Evolutionary conservation across 1,140 invertebrate species (phyloP).

Genomic region (Heterodera schachtii): DNA sequence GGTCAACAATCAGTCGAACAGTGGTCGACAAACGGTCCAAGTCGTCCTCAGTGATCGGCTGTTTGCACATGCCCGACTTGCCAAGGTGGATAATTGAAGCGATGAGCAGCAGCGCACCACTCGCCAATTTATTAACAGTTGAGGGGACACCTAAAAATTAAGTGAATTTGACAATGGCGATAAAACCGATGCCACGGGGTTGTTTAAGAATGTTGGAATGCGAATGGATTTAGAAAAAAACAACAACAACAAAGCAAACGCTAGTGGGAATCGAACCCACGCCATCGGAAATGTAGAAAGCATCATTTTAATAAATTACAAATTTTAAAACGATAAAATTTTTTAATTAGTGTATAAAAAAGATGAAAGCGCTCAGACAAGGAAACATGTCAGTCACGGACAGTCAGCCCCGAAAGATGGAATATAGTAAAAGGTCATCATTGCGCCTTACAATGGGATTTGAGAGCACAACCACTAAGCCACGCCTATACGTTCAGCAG

Average conservation of each 20-base stretch:
- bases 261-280: too few relatives aligned
- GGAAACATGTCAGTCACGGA: not conserved
- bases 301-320: conserved; percentile 13
- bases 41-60: conserved; percentile 89
- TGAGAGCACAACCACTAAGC: not conserved
- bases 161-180: not conserved
- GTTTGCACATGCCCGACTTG: conserved; percentile 72
- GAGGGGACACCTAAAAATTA: conserved; percentile 34
- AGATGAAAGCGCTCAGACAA: not conserved
- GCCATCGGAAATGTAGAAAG: not conserved
- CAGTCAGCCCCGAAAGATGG: not conserved
- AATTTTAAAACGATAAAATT: conserved; percentile 46
- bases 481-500: not conserved
- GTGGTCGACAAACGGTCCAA: conserved; percentile 71
- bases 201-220: too few relatives aligned
- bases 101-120: conserved; percentile 85
- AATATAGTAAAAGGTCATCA: not conserved
- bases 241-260: too few relatives aligned
- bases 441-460: not conserved
- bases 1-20: conserved; percentile 74
- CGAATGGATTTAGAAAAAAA: too few relatives aligned
- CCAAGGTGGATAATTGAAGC: conserved; percentile 83
- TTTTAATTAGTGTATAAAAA: not conserved
- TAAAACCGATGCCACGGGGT: too few relatives aligned
- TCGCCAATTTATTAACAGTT: conserved; percentile 70